Evolutionary conservation across 2,113 vertebrate species (phyloP).

Genomic region (Trogon melanurus): DNA sequence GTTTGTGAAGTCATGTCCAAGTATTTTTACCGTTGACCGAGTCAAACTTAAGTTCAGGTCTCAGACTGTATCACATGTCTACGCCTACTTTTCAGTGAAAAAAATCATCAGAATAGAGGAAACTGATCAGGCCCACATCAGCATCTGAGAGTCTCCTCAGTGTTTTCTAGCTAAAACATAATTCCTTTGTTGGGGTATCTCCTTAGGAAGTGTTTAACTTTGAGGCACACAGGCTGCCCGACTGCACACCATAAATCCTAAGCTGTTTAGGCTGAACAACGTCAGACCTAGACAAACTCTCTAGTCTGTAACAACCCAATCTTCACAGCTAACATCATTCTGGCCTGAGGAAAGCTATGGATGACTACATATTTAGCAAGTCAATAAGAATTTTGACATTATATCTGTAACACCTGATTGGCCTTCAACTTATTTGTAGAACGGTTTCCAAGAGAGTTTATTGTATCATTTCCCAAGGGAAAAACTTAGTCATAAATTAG

Average conservation of each 20-base stretch:
- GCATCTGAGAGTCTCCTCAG: neutral
- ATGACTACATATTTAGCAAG: neutral
- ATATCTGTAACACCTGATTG: neutral
- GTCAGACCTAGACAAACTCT: neutral
- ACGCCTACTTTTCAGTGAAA: neutral
- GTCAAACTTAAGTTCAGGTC: neutral
- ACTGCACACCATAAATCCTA: neutral
- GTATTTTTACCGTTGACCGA: neutral
- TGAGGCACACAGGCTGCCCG: neutral
- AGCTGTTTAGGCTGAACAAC: neutral
- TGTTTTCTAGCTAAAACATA: neutral
- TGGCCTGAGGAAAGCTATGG: neutral
- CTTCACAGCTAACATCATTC: neutral
- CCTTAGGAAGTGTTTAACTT: neutral
- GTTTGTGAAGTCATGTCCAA: neutral
- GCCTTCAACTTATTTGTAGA: neutral
- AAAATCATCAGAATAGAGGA: neutral
- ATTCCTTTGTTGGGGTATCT: neutral
- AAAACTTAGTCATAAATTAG: slow-evolving; percentile 11
- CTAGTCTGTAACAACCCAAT: neutral
- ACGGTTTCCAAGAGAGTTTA: neutral
- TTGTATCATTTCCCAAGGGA: slow-evolving; percentile 23
- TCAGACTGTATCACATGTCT: neutral
- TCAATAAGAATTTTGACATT: neutral
- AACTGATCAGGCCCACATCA: neutral